Evolutionary conservation across 1,140 invertebrate genomes (phyloP).

Genomic region (Drosophila arizonae): DNA sequence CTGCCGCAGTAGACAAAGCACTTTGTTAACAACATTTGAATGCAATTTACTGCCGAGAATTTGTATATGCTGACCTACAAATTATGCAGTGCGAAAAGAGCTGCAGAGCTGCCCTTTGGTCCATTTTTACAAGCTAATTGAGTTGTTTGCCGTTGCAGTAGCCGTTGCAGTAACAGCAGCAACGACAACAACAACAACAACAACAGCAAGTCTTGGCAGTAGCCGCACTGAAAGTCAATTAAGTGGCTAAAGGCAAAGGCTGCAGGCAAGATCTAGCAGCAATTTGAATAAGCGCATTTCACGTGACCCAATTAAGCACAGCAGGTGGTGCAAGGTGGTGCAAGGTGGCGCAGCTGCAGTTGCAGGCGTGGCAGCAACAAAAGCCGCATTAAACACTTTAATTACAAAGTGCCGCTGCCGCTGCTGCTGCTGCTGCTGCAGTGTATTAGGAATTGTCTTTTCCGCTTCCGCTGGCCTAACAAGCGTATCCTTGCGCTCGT

Average conservation of each 20-base stretch:
- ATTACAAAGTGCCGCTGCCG: slow-evolving; percentile 44
- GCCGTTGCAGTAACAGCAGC: slow-evolving; percentile 27
- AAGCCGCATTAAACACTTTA: slow-evolving; percentile 54
- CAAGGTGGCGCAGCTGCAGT: neutral
- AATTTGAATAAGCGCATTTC: slow-evolving; percentile 71
- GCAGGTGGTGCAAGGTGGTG: neutral
- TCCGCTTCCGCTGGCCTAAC: slow-evolving; percentile 68
- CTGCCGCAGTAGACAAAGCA: too few relatives aligned
- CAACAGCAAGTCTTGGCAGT: neutral
- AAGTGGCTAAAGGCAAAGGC: slow-evolving; percentile 57
- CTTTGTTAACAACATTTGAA: slow-evolving; percentile 29
- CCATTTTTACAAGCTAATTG: slow-evolving; percentile 57
- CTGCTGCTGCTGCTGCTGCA: slow-evolving; percentile 1
- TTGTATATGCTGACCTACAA: slow-evolving; percentile 56
- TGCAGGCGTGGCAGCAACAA: slow-evolving; percentile 23
- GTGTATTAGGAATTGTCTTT: slow-evolving; percentile 29
- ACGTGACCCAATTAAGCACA: slow-evolving; percentile 65
- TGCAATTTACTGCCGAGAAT: slow-evolving; percentile 61
- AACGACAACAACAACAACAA: too few relatives aligned
- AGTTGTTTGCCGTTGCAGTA: slow-evolving; percentile 53
- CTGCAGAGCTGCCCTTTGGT: slow-evolving; percentile 41
- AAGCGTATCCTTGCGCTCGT: slow-evolving; percentile 68
- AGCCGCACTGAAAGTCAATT: slow-evolving; percentile 56
- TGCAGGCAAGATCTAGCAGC: slow-evolving; percentile 53
- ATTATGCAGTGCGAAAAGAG: slow-evolving; percentile 68